A percentile compares a stretch with the other conserved stretches of the same genome.
These are phyloP conservation scores for Watsonalla cultraria DNA, from an alignment of 2,888 invertebrate genomes.

Conservation along the genomic window DNA sequence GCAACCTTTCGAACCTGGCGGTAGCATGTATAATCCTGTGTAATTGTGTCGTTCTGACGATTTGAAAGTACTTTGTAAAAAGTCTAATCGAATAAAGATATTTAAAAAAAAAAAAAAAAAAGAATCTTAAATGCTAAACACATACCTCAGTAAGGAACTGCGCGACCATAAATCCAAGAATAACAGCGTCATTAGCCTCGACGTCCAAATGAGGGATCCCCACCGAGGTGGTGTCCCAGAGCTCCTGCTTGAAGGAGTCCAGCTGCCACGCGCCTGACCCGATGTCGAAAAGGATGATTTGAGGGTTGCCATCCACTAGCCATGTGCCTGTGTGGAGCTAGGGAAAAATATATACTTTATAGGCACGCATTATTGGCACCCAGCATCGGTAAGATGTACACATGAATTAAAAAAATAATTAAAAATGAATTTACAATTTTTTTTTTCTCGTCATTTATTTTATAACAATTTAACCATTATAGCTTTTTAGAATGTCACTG, in stretches of 20 bases:
- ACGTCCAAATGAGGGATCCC: slow-evolving; percentile 95
- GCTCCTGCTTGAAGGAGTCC: slow-evolving; percentile 95
- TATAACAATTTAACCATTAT: too few relatives aligned
- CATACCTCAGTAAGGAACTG: slow-evolving; percentile 95
- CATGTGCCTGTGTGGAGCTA: slow-evolving; percentile 97
- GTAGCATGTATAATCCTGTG: too few relatives aligned
- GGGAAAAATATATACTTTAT: not conserved
- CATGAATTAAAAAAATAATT: too few relatives aligned
- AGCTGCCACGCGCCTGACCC: slow-evolving; percentile 97
- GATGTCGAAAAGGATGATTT: slow-evolving; percentile 97
- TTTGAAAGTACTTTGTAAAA: too few relatives aligned
- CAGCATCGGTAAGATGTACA: not conserved
- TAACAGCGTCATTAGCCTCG: slow-evolving; percentile 97
- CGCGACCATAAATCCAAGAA: slow-evolving; percentile 96
- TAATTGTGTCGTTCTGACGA: too few relatives aligned
- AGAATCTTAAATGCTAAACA: too few relatives aligned
- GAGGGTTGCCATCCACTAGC: slow-evolving; percentile 99
- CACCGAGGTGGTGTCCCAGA: slow-evolving; percentile 93
- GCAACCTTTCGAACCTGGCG: too few relatives aligned
- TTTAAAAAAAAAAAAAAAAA: too few relatives aligned
- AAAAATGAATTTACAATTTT: too few relatives aligned
- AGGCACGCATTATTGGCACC: not conserved
- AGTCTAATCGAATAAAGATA: too few relatives aligned
- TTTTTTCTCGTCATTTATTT: too few relatives aligned
- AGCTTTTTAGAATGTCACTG: too few relatives aligned